Evolutionary conservation across 2,113 vertebrate genomes (phyloP).

Genomic region (Phaethornis superciliosus): DNA sequence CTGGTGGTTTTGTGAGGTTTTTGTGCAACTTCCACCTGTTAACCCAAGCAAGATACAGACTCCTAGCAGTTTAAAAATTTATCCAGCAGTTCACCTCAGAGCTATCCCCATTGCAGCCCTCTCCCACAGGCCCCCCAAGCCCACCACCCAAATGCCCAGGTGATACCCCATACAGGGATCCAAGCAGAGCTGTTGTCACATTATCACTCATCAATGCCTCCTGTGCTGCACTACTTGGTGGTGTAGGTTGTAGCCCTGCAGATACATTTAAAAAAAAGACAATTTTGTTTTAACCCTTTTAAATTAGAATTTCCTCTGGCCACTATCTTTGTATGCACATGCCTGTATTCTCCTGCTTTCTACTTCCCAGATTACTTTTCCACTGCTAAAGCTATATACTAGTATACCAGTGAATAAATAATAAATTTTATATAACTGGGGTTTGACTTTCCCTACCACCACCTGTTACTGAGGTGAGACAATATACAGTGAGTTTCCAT

Average conservation of each 20-base stretch:
- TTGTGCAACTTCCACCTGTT: neutral
- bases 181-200: neutral
- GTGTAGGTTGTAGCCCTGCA: neutral
- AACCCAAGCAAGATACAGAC: neutral
- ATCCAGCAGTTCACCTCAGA: neutral
- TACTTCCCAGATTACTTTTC: neutral
- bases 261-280: neutral
- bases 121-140: rapidly evolving
- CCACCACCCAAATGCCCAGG: rapidly evolving
- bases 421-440: neutral
- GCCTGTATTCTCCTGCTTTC: neutral
- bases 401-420: neutral
- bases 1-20: neutral
- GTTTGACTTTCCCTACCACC: neutral
- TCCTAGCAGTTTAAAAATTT: neutral
- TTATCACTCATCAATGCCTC: neutral
- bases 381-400: neutral
- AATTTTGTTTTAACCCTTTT: neutral
- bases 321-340: neutral
- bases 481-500: neutral
- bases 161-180: neutral
- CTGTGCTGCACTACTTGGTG: neutral
- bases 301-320: neutral
- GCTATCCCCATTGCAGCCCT: neutral
- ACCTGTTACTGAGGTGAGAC: neutral